Conservation (phyloP, 2,888 invertebrate species). For the Lasioglossum leucozonium region DNA sequence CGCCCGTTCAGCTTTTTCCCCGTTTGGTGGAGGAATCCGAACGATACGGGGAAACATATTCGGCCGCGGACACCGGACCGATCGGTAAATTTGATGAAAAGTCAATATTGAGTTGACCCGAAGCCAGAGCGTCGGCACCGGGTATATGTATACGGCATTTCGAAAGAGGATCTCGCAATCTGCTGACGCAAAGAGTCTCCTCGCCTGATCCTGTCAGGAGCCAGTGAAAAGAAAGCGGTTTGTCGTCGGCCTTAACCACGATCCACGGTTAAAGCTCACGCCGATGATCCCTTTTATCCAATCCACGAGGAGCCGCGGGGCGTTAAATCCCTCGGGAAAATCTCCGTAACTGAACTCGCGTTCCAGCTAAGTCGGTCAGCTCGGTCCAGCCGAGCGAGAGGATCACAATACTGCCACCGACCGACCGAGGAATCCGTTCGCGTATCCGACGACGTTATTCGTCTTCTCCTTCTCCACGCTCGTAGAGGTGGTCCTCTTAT, state of each 20-base stretch:
- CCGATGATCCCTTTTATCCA: slow-evolving; percentile 78
- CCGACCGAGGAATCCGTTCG: slow-evolving; percentile 50
- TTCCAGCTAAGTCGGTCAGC: slow-evolving; percentile 80
- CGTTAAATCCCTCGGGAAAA: slow-evolving; percentile 82
- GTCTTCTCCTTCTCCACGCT: slow-evolving; percentile 5
- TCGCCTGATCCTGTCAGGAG: slow-evolving; percentile 35
- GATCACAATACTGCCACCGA: slow-evolving; percentile 72
- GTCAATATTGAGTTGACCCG: slow-evolving; percentile 40
- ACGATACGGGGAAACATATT: too few relatives aligned
- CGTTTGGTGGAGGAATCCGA: not conserved
- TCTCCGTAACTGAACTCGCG: slow-evolving; percentile 73
- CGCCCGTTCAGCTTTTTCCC: not conserved
- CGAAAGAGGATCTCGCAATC: slow-evolving; percentile 24
- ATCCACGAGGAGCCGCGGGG: slow-evolving; percentile 78
- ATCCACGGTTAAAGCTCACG: slow-evolving; percentile 73
- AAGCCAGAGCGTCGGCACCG: not conserved
- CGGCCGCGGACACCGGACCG: not conserved
- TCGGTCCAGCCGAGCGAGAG: slow-evolving; percentile 76
- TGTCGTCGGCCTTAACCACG: slow-evolving; percentile 72
- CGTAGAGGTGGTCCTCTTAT: not conserved
- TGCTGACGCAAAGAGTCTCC: slow-evolving; percentile 54
- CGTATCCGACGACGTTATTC: slow-evolving; percentile 43
- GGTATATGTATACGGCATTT: not conserved
- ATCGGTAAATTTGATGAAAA: slow-evolving; percentile 27
- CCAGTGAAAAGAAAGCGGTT: slow-evolving; percentile 68